Conservation (phyloP, 2,888 invertebrate species). For the Orchestes rusci region DNA sequence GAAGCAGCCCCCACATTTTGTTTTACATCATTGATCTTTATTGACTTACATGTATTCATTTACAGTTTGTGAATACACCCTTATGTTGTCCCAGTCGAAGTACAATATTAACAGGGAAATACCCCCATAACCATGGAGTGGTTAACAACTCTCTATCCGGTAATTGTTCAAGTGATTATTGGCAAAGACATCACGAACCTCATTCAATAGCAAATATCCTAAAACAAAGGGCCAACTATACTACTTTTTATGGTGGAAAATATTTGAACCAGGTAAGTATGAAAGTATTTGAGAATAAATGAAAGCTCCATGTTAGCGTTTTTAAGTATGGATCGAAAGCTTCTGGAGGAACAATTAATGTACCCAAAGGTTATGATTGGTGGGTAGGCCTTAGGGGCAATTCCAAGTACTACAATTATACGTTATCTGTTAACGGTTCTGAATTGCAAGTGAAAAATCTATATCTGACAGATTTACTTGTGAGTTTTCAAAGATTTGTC, state of each 20-base stretch:
- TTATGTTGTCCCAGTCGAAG: constrained; percentile 89
- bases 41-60: constrained; percentile 6
- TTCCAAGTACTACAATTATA: constrained; percentile 88
- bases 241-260: constrained; percentile 89
- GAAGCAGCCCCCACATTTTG: no score
- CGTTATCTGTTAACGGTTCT: constrained; percentile 72
- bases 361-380: constrained; percentile 80
- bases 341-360: constrained; percentile 56
- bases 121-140: constrained; percentile 74
- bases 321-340: constrained; percentile 35
- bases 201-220: constrained; percentile 63
- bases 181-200: constrained; percentile 60
- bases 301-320: constrained; percentile 1
- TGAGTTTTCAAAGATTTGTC: constrained; percentile 35
- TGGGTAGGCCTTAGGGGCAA: constrained; percentile 88
- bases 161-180: constrained; percentile 64
- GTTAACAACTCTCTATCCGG: constrained; percentile 72
- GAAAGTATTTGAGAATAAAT: not conserved
- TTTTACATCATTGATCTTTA: no score
- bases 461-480: constrained; percentile 82
- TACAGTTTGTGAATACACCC: constrained; percentile 75
- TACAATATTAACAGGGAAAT: constrained; percentile 74
- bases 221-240: constrained; percentile 55
- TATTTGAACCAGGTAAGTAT: constrained; percentile 75
- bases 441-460: constrained; percentile 53